Evolutionary conservation across 2,888 invertebrate genomes (phyloP), one percentile per base, ranked within the genome.

Genomic region (Acleris literana): DNA sequence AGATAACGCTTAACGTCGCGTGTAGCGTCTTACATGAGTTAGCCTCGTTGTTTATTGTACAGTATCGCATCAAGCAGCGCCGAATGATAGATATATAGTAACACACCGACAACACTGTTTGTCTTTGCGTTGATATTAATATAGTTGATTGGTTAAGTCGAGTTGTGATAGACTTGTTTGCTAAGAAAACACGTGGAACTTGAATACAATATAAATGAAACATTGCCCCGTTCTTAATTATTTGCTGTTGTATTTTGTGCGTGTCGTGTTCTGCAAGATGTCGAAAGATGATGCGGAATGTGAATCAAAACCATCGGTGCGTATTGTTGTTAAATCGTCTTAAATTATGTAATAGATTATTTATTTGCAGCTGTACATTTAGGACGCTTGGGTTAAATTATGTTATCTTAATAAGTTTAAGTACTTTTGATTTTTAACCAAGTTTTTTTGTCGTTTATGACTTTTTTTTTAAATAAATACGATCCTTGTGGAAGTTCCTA

Each of bases 181-280:
- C 68, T 71, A 17, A 67, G 73, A 75, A 66, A 72, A 78, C 74
- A 76, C 39, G 66, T 62, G 61, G 55, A 43, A 17, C 39, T 48
- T 33, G 59, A 60, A 68, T 54, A 59, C 44, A 57, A 71, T 70
- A 72, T 71, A 71, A 65, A 70, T 62, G 66, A 44, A 68, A 63
- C 60, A 65, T 56, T 54, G 59, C 51, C 29, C 48, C 46, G 20
- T 55, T 18, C 52, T 16, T 48, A 43, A 63, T 70, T 67, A 68
- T 71, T 71, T 63, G 63, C 44, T 49, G 17, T 13, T 43, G 48
- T 54, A 58, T 46, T 53, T 53, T 18, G 29, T 18, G 39, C 58
- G 73, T 72, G 69, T 59, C 68, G 72, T 74, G 72, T 67, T 66
- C 63, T 66, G 22, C 33, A 70, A 64, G 60, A 67, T 72, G 68